phyloP scores from a whole-genome alignment of 2,113 vertebrate species.

The Sceloporus undulatus region DNA sequence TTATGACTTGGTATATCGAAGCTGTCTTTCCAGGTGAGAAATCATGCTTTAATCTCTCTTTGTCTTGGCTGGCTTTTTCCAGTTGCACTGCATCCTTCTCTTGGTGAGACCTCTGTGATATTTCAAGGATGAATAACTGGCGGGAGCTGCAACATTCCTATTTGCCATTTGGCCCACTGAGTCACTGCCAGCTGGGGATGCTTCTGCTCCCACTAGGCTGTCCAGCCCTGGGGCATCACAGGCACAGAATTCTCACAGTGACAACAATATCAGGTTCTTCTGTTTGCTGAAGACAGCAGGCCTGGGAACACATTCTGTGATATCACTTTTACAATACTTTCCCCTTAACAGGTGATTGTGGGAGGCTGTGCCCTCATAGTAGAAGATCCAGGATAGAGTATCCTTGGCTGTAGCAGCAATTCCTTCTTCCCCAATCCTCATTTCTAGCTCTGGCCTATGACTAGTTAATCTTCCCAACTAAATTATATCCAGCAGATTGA shows the following conservation, averaged over 20 bases:
- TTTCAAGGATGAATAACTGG: too few relatives aligned
- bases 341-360: not conserved
- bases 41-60: not conserved
- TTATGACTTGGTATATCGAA: constrained; percentile 98
- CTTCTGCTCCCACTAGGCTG: not conserved
- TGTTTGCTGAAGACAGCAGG: too few relatives aligned
- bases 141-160: too few relatives aligned
- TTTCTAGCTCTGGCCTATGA: not conserved
- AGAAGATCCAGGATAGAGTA: not conserved
- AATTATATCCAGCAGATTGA: not conserved
- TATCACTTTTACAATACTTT: too few relatives aligned
- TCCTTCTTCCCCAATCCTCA: not conserved
- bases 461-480: not conserved
- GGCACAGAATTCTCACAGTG: not conserved
- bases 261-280: too few relatives aligned
- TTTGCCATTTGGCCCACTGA: not conserved
- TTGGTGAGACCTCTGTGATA: too few relatives aligned
- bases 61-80: not conserved
- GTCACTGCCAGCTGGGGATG: not conserved
- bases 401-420: not conserved
- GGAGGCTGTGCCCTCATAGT: not conserved
- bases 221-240: not conserved
- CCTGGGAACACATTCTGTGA: too few relatives aligned
- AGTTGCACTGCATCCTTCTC: not conserved
- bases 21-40: constrained; percentile 94